Evolutionary conservation across 2,113 vertebrate genomes (phyloP).

Genomic region (Cardinalis cardinalis): DNA sequence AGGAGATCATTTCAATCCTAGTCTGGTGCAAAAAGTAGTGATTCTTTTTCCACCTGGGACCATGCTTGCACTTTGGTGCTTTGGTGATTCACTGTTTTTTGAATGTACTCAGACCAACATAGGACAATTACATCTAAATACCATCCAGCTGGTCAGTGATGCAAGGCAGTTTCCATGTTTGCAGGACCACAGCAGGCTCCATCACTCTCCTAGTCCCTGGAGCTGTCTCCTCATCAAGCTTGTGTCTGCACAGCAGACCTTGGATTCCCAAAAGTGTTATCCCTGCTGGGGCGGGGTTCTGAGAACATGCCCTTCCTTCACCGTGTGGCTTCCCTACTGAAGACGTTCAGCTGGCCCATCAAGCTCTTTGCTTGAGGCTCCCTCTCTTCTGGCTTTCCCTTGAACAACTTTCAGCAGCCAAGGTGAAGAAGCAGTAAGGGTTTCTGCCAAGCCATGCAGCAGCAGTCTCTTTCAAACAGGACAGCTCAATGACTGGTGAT

Average conservation of each 20-base stretch:
- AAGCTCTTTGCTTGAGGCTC: neutral
- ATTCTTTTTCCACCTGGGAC: neutral
- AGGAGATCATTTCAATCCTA: neutral
- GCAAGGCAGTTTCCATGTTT: neutral
- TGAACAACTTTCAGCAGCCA: neutral
- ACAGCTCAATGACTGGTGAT: neutral
- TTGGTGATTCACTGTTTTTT: neutral
- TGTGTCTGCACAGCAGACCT: neutral
- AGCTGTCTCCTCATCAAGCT: neutral
- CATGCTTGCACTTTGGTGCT: neutral
- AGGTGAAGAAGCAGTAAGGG: neutral
- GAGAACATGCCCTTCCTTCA: neutral
- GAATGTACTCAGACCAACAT: neutral
- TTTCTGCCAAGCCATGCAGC: neutral
- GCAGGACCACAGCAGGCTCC: neutral
- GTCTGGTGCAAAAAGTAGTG: neutral
- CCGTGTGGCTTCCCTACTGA: neutral
- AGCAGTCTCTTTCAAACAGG: neutral
- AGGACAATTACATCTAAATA: rapidly evolving
- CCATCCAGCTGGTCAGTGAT: neutral
- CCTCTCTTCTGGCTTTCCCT: neutral
- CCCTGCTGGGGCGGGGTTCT: neutral
- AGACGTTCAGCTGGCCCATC: neutral
- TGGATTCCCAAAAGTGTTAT: neutral
- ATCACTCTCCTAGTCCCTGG: neutral